Evolutionary conservation across 2,113 vertebrate genomes (phyloP).

Genomic region (Leptosomus discolor): DNA sequence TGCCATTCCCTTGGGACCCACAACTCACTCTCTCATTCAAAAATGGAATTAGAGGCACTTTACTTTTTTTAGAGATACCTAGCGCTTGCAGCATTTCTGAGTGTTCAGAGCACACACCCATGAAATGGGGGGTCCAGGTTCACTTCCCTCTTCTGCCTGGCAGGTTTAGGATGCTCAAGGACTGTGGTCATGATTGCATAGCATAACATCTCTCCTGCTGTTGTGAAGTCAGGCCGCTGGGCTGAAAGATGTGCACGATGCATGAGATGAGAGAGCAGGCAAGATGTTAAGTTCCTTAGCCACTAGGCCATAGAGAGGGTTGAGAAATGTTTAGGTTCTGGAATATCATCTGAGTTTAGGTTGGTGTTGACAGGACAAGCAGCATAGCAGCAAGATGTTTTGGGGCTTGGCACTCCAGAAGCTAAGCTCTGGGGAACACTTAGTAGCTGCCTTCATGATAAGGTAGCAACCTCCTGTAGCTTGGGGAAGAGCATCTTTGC

Average conservation of each 20-base stretch:
- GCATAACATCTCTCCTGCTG: not conserved
- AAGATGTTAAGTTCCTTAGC: not conserved
- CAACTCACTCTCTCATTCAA: not conserved
- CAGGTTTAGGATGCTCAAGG: not conserved
- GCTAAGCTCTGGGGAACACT: not conserved
- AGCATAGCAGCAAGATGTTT: not conserved
- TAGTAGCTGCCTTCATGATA: not conserved
- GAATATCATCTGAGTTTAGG: not conserved
- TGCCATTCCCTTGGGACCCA: not conserved
- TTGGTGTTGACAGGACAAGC: not conserved
- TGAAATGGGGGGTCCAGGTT: fast-evolving
- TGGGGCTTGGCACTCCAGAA: not conserved
- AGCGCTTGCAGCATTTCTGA: not conserved
- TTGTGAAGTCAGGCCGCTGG: not conserved
- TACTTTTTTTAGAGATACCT: not conserved
- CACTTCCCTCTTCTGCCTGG: not conserved
- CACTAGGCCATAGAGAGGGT: not conserved
- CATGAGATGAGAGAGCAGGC: not conserved
- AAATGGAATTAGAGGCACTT: not conserved
- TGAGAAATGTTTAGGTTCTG: not conserved
- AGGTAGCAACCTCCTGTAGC: not conserved
- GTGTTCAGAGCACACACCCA: not conserved
- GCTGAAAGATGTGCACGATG: not conserved
- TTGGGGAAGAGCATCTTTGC: not conserved
- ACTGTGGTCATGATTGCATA: not conserved